Evolutionary conservation across 1,140 invertebrate species (phyloP).

Genomic region (Centruroides sculpturatus): DNA sequence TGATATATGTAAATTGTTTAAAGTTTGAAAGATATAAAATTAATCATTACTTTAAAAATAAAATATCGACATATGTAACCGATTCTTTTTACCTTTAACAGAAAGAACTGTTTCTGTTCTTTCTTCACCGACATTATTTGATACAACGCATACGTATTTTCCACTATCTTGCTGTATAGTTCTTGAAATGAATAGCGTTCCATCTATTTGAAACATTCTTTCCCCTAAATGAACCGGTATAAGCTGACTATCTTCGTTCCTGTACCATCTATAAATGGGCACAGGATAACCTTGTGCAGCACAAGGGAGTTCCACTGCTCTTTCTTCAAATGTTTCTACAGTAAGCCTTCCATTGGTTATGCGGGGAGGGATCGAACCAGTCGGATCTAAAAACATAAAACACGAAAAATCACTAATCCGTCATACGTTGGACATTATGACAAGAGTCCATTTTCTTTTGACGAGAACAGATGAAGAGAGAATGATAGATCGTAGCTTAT

Average conservation of each 20-base stretch:
- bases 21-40: too few species aligned
- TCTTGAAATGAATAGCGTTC: slow-evolving; percentile 16
- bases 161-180: slow-evolving; percentile 16
- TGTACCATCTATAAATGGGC: slow-evolving; percentile 17
- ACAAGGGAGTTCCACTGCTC: slow-evolving; percentile 28
- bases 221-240: slow-evolving; percentile 4
- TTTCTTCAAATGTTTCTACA: slow-evolving; percentile 20
- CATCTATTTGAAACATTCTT: slow-evolving; percentile 13
- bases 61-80: too few species aligned
- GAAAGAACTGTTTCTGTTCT: slow-evolving; percentile 19
- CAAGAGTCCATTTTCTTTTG: too few species aligned
- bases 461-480: too few species aligned
- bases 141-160: slow-evolving; percentile 22
- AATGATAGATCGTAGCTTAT: too few species aligned
- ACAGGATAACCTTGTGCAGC: slow-evolving; percentile 25
- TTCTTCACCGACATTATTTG: slow-evolving; percentile 23
- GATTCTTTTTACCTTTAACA: slow-evolving; percentile 16
- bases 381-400: slow-evolving; percentile 37
- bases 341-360: slow-evolving; percentile 12
- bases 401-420: slow-evolving; percentile 9
- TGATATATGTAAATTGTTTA: too few species aligned
- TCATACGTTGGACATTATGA: too few species aligned
- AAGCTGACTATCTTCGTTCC: slow-evolving; percentile 5
- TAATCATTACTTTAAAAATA: too few species aligned
- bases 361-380: slow-evolving; percentile 21